Percentiles rank a stretch among this genome's conserved stretches.
phyloP scores from a whole-genome alignment of 2,888 invertebrate species.

The Leptinotarsa peninsularis region DNA sequence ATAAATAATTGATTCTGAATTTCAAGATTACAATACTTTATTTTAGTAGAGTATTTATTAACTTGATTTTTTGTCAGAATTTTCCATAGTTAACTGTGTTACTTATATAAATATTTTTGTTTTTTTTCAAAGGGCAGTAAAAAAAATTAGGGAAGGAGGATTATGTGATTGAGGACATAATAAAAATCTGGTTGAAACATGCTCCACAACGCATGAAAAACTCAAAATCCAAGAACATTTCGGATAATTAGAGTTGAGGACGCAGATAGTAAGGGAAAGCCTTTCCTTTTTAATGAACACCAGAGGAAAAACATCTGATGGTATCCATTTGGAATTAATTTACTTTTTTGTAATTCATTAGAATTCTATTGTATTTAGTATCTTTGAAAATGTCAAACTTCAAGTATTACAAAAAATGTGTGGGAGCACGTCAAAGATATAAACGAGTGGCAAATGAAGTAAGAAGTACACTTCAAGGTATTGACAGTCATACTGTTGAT shows the following conservation, averaged over 20 bases:
- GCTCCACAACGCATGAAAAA: conserved; percentile 20
- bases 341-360: background rate
- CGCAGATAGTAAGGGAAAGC: background rate
- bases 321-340: background rate
- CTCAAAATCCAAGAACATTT: conserved; percentile 8
- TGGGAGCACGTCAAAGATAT: too few species aligned
- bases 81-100: background rate
- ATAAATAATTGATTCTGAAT: background rate
- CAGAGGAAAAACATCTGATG: conserved; percentile 10
- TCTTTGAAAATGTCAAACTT: too few species aligned
- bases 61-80: conserved; percentile 9
- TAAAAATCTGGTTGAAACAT: conserved; percentile 28
- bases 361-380: background rate
- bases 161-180: conserved; percentile 16
- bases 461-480: conserved; percentile 9
- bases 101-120: conserved; percentile 18
- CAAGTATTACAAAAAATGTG: too few species aligned
- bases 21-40: background rate
- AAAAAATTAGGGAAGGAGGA: conserved; percentile 12
- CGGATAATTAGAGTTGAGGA: background rate
- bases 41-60: background rate
- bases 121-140: background rate
- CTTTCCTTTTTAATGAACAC: background rate
- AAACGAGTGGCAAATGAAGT: too few species aligned
- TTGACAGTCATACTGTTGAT: conserved; percentile 1